These are phyloP conservation scores for Cephalopterus ornatus DNA, from an alignment of 2,113 vertebrate species.

Conservation along the genomic window DNA sequence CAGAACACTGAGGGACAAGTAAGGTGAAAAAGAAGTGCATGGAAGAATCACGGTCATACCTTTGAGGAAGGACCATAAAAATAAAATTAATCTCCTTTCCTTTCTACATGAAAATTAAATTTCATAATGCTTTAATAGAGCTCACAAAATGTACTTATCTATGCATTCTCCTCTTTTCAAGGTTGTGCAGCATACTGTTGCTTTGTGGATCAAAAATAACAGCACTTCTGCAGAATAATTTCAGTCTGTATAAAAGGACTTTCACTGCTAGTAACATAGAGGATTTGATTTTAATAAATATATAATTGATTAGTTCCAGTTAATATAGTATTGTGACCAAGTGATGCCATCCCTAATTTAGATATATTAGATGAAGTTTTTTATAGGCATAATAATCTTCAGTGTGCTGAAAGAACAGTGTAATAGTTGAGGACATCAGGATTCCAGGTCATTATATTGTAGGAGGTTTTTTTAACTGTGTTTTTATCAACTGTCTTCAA, in stretches of 20 bases:
- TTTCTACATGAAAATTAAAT: slow-evolving; percentile 4
- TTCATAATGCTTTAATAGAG: neutral
- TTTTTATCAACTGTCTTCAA: neutral
- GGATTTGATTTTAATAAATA: slow-evolving; percentile 6
- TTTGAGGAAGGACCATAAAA: slow-evolving; percentile 6
- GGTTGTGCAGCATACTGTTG: neutral
- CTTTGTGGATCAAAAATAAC: neutral
- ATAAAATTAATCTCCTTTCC: neutral
- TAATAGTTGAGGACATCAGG: neutral
- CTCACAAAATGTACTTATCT: neutral
- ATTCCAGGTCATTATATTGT: neutral
- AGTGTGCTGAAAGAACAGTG: neutral
- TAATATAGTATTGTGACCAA: neutral
- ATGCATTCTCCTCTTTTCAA: neutral
- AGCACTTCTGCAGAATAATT: neutral
- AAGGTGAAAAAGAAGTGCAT: neutral
- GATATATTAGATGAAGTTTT: neutral
- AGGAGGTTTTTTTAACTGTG: neutral
- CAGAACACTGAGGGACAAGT: neutral
- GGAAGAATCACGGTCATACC: neutral
- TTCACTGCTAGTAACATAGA: neutral
- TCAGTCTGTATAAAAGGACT: neutral
- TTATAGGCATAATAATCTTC: neutral
- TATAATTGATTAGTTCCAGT: neutral
- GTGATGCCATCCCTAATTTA: neutral